These are phyloP conservation scores for Brienomyrus longianalis DNA, from an alignment of 2,113 vertebrate genomes.

Conservation along the genomic window DNA sequence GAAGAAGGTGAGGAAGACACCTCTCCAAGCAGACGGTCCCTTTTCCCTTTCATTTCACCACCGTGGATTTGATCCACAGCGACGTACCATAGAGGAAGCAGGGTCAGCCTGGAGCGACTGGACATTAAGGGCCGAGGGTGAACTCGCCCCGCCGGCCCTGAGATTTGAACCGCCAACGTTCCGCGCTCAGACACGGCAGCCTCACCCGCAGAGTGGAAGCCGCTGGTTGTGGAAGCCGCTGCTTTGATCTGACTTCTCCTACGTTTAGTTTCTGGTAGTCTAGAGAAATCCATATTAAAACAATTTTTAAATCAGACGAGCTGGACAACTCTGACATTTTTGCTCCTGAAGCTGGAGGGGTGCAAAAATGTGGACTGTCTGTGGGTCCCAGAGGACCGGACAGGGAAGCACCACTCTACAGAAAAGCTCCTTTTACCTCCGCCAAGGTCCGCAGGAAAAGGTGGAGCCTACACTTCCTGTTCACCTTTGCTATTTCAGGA, in stretches of 20 bases:
- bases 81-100: background rate
- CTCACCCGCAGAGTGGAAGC: background rate
- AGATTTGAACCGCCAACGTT: background rate
- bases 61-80: background rate
- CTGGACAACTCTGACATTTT: background rate
- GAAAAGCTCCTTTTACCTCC: background rate
- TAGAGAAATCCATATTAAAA: too few relatives aligned
- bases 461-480: background rate
- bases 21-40: constrained; percentile 42
- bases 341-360: background rate
- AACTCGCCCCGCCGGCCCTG: background rate
- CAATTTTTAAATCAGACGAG: background rate
- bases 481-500: background rate
- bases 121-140: background rate
- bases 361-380: background rate
- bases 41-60: constrained; percentile 17
- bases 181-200: background rate
- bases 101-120: background rate
- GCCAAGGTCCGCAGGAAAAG: background rate
- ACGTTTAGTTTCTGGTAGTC: background rate
- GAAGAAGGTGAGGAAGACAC: constrained; percentile 34
- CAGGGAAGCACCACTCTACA: background rate
- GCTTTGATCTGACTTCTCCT: background rate
- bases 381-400: background rate
- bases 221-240: background rate